phyloP scores from a whole-genome alignment of 2,797 vertebrate species.

The Setipinna tenuifilis region DNA sequence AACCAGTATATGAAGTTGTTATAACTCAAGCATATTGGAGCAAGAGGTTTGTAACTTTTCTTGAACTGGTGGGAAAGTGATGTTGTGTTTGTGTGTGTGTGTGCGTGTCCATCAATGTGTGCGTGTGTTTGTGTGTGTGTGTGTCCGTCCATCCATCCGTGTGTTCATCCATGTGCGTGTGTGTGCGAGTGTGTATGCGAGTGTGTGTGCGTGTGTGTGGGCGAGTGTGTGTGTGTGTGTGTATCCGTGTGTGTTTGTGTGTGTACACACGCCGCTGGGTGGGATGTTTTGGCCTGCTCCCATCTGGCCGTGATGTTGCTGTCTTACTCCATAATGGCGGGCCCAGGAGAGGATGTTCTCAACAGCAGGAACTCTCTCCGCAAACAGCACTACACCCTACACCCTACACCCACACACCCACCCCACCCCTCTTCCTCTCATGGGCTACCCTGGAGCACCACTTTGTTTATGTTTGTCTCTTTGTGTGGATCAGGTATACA shows the following conservation, averaged over 20 bases:
- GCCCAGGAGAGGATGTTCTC: background rate
- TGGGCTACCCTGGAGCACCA: too few species aligned
- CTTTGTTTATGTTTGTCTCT: too few species aligned
- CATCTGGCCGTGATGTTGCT: background rate
- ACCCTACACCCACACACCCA: too few species aligned
- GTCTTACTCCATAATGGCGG: background rate
- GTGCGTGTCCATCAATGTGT: background rate
- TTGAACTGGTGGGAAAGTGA: background rate
- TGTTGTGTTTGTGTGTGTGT: conserved; percentile 2
- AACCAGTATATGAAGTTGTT: background rate
- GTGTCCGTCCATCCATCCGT: too few species aligned
- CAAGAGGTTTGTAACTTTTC: background rate
- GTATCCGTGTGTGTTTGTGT: background rate
- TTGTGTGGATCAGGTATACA: too few species aligned
- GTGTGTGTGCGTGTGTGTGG: background rate
- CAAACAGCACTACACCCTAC: background rate
- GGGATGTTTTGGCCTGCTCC: background rate
- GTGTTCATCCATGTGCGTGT: too few species aligned
- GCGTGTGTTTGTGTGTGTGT: background rate
- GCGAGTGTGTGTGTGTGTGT: background rate
- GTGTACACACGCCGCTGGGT: background rate
- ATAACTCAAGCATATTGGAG: background rate
- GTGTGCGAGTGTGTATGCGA: background rate
- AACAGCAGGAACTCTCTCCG: background rate
- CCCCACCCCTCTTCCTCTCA: background rate